A percentile compares a stretch with the other conserved stretches of the same genome.
Conservation (phyloP, 30 jellyfish, hydroid and myxozoan species). For the Turritopsis rubra region DNA sequence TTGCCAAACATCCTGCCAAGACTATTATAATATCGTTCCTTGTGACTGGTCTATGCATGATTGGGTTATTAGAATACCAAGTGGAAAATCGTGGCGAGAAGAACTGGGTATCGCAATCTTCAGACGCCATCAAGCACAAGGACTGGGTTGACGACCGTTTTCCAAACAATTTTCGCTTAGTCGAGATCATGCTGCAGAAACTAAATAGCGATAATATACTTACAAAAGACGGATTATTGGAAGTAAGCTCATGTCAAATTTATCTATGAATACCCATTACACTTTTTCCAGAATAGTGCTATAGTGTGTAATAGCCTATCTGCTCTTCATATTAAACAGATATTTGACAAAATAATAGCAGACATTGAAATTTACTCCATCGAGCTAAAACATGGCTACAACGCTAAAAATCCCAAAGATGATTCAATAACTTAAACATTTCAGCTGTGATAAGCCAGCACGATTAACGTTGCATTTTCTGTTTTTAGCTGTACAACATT, state of each 20-base stretch:
- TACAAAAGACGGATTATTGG: constrained; percentile 32
- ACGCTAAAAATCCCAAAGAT: no score
- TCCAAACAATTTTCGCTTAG: constrained; percentile 44
- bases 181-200: constrained; percentile 37
- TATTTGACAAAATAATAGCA: no score
- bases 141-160: constrained; percentile 32
- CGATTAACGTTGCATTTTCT: no score
- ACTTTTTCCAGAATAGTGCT: neutral
- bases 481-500: constrained; percentile 34
- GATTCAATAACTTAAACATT: no score
- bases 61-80: constrained; percentile 48
- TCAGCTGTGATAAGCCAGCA: no score
- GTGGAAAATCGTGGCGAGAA: constrained; percentile 80
- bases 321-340: no score
- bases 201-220: constrained; percentile 38
- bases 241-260: constrained; percentile 32
- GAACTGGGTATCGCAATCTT: constrained; percentile 68
- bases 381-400: no score
- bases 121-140: constrained; percentile 49
- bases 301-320: no score
- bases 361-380: no score
- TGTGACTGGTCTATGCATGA: constrained; percentile 51
- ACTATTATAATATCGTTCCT: constrained; percentile 38
- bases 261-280: neutral
- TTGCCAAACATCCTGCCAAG: constrained; percentile 42